These are phyloP conservation scores for Coleophora deauratella DNA, from an alignment of 2,888 invertebrate genomes.

Conservation along the genomic window DNA sequence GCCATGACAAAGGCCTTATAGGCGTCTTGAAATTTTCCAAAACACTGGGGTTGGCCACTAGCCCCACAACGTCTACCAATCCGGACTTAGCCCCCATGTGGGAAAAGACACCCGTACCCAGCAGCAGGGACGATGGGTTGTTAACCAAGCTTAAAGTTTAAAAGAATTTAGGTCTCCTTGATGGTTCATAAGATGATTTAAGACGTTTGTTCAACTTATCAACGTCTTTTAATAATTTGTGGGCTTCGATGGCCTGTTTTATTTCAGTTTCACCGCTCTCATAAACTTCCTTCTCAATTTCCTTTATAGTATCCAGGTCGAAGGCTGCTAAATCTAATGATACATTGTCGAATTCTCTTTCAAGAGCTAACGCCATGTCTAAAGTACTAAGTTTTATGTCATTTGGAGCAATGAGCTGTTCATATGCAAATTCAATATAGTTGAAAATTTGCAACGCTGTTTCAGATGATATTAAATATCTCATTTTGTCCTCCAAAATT, in stretches of 20 bases:
- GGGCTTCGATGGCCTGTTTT: conserved; percentile 47
- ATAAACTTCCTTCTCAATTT: conserved; percentile 54
- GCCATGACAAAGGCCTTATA: too few relatives aligned
- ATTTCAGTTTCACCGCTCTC: conserved; percentile 41
- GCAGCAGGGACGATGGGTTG: too few relatives aligned
- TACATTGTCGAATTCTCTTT: conserved; percentile 61
- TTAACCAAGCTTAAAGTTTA: too few relatives aligned
- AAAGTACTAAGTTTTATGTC: conserved; percentile 73
- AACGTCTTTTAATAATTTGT: conserved; percentile 51
- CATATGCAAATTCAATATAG: conserved; percentile 79
- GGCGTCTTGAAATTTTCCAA: too few relatives aligned
- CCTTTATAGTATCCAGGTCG: conserved; percentile 46
- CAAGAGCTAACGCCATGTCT: conserved; percentile 76
- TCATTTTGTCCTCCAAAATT: conserved; percentile 59
- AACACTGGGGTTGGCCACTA: too few relatives aligned
- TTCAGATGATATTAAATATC: conserved; percentile 72
- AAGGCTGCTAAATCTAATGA: conserved; percentile 53
- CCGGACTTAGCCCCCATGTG: too few relatives aligned
- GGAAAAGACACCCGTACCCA: too few relatives aligned
- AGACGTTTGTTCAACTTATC: conserved; percentile 54
- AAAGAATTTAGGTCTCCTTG: conserved; percentile 23
- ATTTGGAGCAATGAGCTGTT: conserved; percentile 74
- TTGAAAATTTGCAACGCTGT: conserved; percentile 75
- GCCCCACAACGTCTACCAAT: too few relatives aligned
- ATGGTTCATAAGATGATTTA: conserved; percentile 51